Conservation (phyloP, 1,140 invertebrate genomes). For the Proales similis region DNA sequence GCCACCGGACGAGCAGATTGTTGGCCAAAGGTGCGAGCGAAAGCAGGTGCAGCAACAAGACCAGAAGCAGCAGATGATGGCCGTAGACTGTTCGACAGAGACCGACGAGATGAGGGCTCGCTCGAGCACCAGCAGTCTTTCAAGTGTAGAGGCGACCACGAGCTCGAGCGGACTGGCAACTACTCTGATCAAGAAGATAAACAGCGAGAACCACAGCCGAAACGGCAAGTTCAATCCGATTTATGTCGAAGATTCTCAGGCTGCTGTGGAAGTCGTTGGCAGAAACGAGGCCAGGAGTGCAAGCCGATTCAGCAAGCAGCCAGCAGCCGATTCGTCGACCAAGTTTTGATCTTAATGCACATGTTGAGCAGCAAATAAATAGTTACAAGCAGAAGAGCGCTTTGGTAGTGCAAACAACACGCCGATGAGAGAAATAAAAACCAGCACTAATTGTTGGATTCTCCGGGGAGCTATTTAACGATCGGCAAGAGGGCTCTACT, state of each 20-base stretch:
- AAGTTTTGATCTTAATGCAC: no score
- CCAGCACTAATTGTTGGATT: no score
- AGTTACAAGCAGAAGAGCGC: no score
- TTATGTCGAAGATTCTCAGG: conserved; percentile 34
- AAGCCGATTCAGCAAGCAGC: no score
- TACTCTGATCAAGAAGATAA: conserved; percentile 16
- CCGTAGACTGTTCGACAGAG: background rate
- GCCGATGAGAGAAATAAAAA: no score
- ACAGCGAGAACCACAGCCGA: conserved; percentile 4
- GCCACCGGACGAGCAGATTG: background rate
- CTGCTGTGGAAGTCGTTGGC: no score
- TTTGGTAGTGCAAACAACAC: no score
- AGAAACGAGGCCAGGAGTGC: no score
- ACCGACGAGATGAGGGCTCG: background rate
- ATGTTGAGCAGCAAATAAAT: no score
- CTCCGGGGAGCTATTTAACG: no score
- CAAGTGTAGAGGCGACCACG: background rate
- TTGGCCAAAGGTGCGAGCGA: background rate
- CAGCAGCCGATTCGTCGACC: no score
- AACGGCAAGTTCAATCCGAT: conserved; percentile 25
- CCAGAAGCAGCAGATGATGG: background rate
- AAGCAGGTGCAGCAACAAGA: background rate
- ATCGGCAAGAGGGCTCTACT: no score
- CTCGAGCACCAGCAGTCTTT: background rate
- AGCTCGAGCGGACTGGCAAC: background rate